phyloP scores from a whole-genome alignment of 2,797 vertebrate genomes.

The Lepus oiostolus region DNA sequence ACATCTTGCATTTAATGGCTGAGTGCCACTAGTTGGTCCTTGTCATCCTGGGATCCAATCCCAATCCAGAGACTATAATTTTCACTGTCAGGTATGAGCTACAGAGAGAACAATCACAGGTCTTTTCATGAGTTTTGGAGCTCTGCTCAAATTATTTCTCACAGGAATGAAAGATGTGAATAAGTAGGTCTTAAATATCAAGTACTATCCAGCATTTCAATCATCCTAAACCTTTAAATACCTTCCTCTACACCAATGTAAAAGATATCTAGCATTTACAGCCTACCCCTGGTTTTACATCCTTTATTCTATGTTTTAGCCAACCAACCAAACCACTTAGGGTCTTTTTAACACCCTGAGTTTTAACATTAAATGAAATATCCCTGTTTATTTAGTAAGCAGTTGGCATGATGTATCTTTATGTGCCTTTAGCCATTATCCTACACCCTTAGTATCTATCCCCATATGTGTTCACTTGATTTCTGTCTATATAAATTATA shows the following conservation, averaged over 20 bases:
- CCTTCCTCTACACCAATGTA: neutral
- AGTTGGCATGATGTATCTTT: neutral
- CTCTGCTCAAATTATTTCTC: neutral
- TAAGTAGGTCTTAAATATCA: neutral
- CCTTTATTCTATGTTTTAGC: neutral
- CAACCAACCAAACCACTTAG: neutral
- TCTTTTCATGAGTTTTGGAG: neutral
- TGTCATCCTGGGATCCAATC: neutral
- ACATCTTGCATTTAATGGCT: neutral
- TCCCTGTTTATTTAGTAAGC: neutral
- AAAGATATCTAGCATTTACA: neutral
- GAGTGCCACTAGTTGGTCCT: neutral
- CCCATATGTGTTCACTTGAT: neutral
- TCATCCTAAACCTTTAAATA: neutral
- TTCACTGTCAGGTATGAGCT: neutral
- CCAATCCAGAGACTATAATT: neutral
- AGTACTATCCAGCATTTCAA: neutral
- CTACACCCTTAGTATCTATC: neutral
- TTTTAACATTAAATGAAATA: neutral
- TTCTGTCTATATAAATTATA: neutral
- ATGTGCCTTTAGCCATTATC: neutral
- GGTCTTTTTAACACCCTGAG: neutral
- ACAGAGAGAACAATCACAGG: neutral
- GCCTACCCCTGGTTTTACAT: neutral
- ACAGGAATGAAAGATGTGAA: neutral